Conservation (phyloP, 2,888 invertebrate genomes). For the Drosophila multiciliata region DNA sequence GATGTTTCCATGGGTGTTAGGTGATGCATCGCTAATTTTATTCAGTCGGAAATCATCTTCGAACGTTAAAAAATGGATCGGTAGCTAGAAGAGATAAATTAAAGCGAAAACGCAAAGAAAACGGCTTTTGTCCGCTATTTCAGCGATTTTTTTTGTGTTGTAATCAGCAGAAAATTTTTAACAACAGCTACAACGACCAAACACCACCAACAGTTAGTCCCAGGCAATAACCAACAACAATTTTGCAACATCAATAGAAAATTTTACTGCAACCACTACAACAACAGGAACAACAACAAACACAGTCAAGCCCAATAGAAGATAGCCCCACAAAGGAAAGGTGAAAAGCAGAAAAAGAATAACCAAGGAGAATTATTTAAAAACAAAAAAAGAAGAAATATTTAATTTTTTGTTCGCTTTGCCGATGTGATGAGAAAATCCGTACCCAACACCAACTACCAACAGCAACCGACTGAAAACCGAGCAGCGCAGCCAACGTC, state of each 20-base stretch:
- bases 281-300: constrained; percentile 23
- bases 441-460: constrained; percentile 49
- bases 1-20: constrained; percentile 9
- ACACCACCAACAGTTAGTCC: constrained; percentile 67
- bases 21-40: constrained; percentile 38
- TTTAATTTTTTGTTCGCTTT: constrained; percentile 48
- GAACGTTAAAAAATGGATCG: constrained; percentile 84
- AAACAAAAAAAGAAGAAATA: constrained; percentile 38
- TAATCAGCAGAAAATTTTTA: constrained; percentile 74
- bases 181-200: constrained; percentile 71
- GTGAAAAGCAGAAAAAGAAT: constrained; percentile 51
- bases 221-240: constrained; percentile 59
- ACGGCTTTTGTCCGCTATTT: constrained; percentile 86
- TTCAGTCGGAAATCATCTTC: constrained; percentile 84
- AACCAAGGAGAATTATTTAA: constrained; percentile 25
- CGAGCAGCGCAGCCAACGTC: constrained; percentile 41
- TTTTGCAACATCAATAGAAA: constrained; percentile 58
- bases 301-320: constrained; percentile 42
- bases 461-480: constrained; percentile 58
- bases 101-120: constrained; percentile 84
- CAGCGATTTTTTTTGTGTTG: constrained; percentile 87
- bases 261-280: constrained; percentile 51
- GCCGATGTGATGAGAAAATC: constrained; percentile 69
- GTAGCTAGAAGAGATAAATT: constrained; percentile 83
- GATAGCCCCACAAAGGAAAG: constrained; percentile 54